phyloP scores from a whole-genome alignment of 2,888 invertebrate genomes.

The Tenthredo scrophulariae region DNA sequence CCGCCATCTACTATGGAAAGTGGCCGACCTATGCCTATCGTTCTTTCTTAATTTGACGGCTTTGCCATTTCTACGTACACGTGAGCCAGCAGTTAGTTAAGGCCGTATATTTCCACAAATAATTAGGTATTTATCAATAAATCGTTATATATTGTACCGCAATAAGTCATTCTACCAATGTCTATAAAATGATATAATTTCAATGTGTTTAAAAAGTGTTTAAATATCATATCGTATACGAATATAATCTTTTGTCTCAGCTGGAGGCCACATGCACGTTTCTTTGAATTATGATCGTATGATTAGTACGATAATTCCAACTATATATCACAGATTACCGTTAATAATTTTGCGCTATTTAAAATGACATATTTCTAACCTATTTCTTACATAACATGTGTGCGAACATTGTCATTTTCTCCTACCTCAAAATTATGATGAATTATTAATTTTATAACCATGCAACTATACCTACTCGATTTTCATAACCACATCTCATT shows the following conservation, averaged over 20 bases:
- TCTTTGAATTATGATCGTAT: constrained; percentile 51
- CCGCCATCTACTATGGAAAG: constrained; percentile 52
- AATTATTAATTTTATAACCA: constrained; percentile 21
- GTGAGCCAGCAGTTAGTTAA: constrained; percentile 67
- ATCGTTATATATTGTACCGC: background rate
- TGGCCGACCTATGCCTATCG: constrained; percentile 43
- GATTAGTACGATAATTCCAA: constrained; percentile 36
- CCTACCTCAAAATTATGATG: no score
- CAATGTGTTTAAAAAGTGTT: background rate
- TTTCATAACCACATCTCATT: constrained; percentile 32
- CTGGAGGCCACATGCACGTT: constrained; percentile 61
- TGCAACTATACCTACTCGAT: background rate
- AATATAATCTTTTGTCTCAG: constrained; percentile 59
- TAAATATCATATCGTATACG: constrained; percentile 23
- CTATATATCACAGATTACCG: constrained; percentile 28
- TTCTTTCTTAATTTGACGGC: constrained; percentile 57
- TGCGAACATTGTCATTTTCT: background rate
- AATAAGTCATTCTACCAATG: constrained; percentile 21
- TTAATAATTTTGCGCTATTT: constrained; percentile 35
- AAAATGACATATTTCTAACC: constrained; percentile 43
- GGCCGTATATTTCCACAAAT: constrained; percentile 69
- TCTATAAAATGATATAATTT: background rate
- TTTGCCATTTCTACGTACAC: constrained; percentile 64
- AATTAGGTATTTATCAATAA: constrained; percentile 67
- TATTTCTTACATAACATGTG: constrained; percentile 41